A percentile compares a stretch with the other conserved stretches of the same genome.
Evolutionary conservation across 2,797 vertebrate genomes (phyloP).

Genomic region (Echeneis naucrates): DNA sequence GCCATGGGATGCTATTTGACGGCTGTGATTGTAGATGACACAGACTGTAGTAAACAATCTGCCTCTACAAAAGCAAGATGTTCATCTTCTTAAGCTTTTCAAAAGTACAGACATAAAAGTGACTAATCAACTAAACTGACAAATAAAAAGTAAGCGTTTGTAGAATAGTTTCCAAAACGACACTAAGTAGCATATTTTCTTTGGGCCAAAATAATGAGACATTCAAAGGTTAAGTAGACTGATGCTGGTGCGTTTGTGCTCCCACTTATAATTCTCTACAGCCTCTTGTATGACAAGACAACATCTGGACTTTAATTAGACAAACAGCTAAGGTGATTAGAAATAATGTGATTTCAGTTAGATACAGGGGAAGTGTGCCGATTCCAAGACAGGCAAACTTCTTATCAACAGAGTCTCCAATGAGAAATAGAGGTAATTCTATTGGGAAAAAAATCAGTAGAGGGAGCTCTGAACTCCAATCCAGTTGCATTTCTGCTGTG

Average conservation of each 20-base stretch:
- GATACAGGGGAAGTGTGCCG: background rate
- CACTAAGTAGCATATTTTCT: slow-evolving; percentile 58
- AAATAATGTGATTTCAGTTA: slow-evolving; percentile 20
- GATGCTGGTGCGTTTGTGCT: slow-evolving; percentile 33
- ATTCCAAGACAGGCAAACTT: slow-evolving; percentile 13
- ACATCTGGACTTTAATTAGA: slow-evolving; percentile 39
- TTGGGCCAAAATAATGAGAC: slow-evolving; percentile 50
- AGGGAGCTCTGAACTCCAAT: slow-evolving; percentile 32
- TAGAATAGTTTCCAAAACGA: slow-evolving; percentile 56
- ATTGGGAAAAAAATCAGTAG: slow-evolving; percentile 53
- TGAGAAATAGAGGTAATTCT: slow-evolving; percentile 53
- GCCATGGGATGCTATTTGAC: slow-evolving; percentile 22
- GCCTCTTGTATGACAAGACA: slow-evolving; percentile 1
- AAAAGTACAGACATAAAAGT: slow-evolving; percentile 36
- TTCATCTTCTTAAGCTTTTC: slow-evolving; percentile 17
- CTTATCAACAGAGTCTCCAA: slow-evolving; percentile 34
- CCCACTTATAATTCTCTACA: slow-evolving; percentile 18
- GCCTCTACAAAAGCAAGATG: slow-evolving; percentile 1
- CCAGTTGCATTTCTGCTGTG: slow-evolving; percentile 46
- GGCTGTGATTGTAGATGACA: slow-evolving; percentile 10
- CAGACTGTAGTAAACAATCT: background rate
- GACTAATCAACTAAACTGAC: slow-evolving; percentile 39
- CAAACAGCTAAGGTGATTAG: slow-evolving; percentile 19
- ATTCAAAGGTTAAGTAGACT: slow-evolving; percentile 36
- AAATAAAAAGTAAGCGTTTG: slow-evolving; percentile 65